Evolutionary conservation across 2,888 invertebrate species (phyloP), one percentile per base, ranked within the genome.

Genomic region (Euclidia mi): DNA sequence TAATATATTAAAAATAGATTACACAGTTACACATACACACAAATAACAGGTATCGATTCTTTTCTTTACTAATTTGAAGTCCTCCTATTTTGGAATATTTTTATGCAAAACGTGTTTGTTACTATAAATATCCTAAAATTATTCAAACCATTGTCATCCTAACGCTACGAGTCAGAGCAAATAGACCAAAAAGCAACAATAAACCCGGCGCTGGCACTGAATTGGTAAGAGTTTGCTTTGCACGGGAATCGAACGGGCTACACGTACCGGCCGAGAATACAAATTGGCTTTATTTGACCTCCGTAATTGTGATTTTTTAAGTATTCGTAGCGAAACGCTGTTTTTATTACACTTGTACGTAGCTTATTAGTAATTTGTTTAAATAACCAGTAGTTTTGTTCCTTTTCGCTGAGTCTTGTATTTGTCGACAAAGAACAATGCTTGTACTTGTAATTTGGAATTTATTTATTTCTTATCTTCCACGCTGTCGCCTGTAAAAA

Each of bases 151-250:
- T 58, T 25, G 65, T 46, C 46, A 66, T 51, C 15, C 45, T 53
- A 58, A 7, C 1, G 11, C 34, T 55, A 42, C 55, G 65, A 69
- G 55, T 59, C 61, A 50, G 51, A 56, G 49, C 49, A 77, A 74
- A 75, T 66, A 71, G 64, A 70, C 58, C 59, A 61, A 74, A 73
- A 72, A 62, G 35, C 64, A 52, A 74, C 67, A 65, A 64, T 61
- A 73, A 66, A 69, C 58, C 51, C 43, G 44, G 52, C 48, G 51
- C 75, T 57, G 56, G 69, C 59, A 60, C 63, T 59, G 72, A 74
- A 76, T 72, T 59, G 56, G 65, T 65, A 61, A 75, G 61, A 71
- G 77, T 75, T 76, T 72, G 62, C 65, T 60, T 64, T 71, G 65
- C 59, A 56, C 63, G 42, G 46, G 68, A 71, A 78, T 76, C 74